Evolutionary conservation across 2,888 invertebrate genomes (phyloP).

Genomic region (Myathropa florea): DNA sequence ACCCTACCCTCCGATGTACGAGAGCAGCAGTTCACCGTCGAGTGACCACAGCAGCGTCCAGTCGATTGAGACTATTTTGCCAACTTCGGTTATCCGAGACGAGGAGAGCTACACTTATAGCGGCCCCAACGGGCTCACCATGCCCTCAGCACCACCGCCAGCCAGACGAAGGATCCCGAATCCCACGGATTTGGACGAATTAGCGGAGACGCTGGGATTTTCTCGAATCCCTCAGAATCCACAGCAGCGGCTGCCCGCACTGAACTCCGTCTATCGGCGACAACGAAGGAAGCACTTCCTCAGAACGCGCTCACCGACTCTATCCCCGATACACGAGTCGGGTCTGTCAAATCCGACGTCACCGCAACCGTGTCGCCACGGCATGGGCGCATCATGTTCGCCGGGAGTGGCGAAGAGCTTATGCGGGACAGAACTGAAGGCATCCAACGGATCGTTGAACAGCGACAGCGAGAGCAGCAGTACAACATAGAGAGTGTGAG

Average conservation of each 20-base stretch:
- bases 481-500: constrained; percentile 55
- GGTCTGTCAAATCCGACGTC: constrained; percentile 87
- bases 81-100: constrained; percentile 79
- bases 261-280: constrained; percentile 77
- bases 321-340: constrained; percentile 87
- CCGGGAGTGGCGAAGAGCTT: constrained; percentile 67
- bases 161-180: constrained; percentile 81
- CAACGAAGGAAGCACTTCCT: constrained; percentile 81
- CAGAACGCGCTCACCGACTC: constrained; percentile 82
- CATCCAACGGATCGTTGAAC: constrained; percentile 77
- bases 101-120: constrained; percentile 77
- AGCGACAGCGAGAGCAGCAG: constrained; percentile 74
- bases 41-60: constrained; percentile 73
- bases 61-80: constrained; percentile 77
- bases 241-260: constrained; percentile 75
- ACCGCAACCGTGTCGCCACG: constrained; percentile 81
- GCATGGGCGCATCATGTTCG: constrained; percentile 75
- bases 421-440: constrained; percentile 55
- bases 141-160: constrained; percentile 81
- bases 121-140: constrained; percentile 72
- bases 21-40: constrained; percentile 72
- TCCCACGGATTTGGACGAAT: constrained; percentile 82
- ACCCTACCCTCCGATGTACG: constrained; percentile 73
- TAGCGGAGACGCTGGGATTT: constrained; percentile 83
- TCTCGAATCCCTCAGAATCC: constrained; percentile 74